Conservation (phyloP, 2,888 invertebrate species). For the Rhimphoctona megacephalus region DNA sequence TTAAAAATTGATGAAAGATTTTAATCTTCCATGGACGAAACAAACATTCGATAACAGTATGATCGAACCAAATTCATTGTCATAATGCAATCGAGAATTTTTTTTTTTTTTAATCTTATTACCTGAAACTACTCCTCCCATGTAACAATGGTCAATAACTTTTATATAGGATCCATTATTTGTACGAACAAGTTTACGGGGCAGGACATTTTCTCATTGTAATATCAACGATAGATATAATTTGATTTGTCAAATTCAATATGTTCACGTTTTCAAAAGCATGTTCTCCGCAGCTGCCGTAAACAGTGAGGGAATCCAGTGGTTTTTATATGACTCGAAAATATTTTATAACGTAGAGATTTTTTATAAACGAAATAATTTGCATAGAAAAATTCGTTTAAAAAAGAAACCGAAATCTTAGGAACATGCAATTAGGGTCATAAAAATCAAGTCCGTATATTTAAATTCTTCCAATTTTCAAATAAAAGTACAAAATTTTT, state of each 20-base stretch:
- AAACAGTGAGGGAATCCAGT: no score
- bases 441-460: not conserved
- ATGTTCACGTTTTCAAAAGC: no score
- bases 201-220: not conserved
- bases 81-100: conserved; percentile 13
- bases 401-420: not conserved
- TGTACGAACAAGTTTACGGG: no score
- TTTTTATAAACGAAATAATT: not conserved
- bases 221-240: not conserved
- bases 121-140: not conserved
- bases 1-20: conserved; percentile 21
- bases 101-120: not conserved
- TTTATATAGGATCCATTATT: not conserved
- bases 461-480: not conserved
- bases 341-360: not conserved
- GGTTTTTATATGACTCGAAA: no score
- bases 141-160: not conserved
- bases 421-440: no score
- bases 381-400: not conserved
- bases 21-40: conserved; percentile 9
- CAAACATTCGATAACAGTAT: conserved; percentile 27
- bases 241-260: not conserved
- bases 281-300: no score
- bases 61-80: conserved; percentile 32
- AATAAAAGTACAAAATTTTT: not conserved